phyloP scores from a whole-genome alignment of 23 tunicate species.

The Ascidia mentula region DNA sequence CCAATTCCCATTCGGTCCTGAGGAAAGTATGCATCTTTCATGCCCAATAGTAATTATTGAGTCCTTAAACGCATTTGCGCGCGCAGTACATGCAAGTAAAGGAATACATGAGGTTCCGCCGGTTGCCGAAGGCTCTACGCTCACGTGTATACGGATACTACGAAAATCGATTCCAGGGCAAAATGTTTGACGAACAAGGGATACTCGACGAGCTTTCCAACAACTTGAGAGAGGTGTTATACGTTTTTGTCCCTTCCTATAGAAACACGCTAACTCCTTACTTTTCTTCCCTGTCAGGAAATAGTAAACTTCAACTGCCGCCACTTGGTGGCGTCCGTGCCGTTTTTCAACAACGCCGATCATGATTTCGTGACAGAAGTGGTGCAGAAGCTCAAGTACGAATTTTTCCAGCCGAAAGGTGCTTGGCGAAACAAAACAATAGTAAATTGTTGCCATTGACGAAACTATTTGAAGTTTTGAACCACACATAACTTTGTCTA shows the following conservation, averaged over 20 bases:
- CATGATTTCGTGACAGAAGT: slow-evolving; percentile 91
- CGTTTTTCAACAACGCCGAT: slow-evolving; percentile 87
- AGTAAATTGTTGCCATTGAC: no score
- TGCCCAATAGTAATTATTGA: no score
- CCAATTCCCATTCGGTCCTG: no score
- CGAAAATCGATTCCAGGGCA: slow-evolving; percentile 97
- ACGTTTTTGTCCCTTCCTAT: neutral
- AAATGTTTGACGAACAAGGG: slow-evolving; percentile 97
- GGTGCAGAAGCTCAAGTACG: slow-evolving; percentile 83
- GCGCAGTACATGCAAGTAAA: slow-evolving; percentile 99
- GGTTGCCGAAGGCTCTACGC: slow-evolving; percentile 75
- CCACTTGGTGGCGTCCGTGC: slow-evolving; percentile 94
- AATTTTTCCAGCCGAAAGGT: slow-evolving; percentile 95
- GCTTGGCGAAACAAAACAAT: no score
- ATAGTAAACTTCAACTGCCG: slow-evolving; percentile 93
- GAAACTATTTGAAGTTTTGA: no score
- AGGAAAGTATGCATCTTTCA: no score
- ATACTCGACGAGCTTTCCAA: slow-evolving; percentile 82
- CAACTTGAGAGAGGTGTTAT: slow-evolving; percentile 57
- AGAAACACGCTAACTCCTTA: neutral
- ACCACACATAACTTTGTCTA: no score
- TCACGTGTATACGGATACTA: slow-evolving; percentile 88
- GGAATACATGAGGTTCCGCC: slow-evolving; percentile 94
- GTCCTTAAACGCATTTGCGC: no score
- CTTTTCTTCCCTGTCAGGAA: slow-evolving; percentile 47